Conservation (phyloP, 1,140 invertebrate genomes). For the Drosophila sproati region DNA sequence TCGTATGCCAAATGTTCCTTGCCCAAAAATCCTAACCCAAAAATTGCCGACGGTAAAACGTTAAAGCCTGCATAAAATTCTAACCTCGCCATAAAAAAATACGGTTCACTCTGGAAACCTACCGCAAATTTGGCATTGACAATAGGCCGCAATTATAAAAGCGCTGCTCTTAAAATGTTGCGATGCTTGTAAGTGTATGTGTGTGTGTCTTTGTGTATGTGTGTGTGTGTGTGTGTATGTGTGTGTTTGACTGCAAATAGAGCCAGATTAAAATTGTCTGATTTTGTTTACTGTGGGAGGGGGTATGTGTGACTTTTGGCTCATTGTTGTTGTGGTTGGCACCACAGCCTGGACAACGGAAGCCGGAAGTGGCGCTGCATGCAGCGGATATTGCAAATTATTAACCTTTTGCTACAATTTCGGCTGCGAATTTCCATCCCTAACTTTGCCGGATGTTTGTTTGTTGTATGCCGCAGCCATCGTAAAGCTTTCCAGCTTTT, state of each 20-base stretch:
- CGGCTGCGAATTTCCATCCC: constrained; percentile 17
- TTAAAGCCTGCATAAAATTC: constrained; percentile 21
- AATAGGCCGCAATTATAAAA: constrained; percentile 72
- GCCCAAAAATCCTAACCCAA: neutral
- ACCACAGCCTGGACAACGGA: constrained; percentile 48
- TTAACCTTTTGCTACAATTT: constrained; percentile 67
- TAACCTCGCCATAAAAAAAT: constrained; percentile 15
- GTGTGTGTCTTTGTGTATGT: neutral
- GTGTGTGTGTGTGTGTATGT: constrained; percentile 15
- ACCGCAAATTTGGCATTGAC: constrained; percentile 77
- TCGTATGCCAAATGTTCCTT: constrained; percentile 3
- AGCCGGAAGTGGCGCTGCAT: constrained; percentile 65
- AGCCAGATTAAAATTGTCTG: constrained; percentile 33
- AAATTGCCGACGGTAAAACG: constrained; percentile 37
- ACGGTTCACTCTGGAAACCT: constrained; percentile 42
- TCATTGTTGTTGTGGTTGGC: constrained; percentile 47
- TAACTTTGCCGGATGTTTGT: constrained; percentile 15
- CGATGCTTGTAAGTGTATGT: constrained; percentile 8
- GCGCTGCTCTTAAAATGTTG: constrained; percentile 20
- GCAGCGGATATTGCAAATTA: constrained; percentile 78
- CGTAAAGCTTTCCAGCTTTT: constrained; percentile 40
- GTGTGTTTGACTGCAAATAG: constrained; percentile 11
- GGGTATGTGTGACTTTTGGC: constrained; percentile 29
- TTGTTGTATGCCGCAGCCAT: constrained; percentile 7
- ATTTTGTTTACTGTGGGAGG: constrained; percentile 18